These are phyloP conservation scores for Lota lota DNA, from an alignment of 2,113 vertebrate genomes.

Conservation along the genomic window DNA sequence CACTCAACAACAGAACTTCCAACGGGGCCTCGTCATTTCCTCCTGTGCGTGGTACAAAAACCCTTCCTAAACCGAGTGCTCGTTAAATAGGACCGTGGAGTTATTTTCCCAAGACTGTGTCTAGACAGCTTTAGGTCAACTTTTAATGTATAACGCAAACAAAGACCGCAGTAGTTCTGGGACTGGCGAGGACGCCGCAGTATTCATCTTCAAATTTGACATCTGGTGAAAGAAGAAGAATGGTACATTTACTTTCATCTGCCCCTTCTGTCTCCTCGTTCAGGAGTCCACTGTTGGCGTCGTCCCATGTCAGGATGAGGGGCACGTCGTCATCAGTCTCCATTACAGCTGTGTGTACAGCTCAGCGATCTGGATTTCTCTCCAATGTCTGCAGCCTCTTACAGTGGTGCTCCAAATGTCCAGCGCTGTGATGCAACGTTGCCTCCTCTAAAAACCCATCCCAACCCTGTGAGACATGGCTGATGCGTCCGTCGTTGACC, in stretches of 20 bases:
- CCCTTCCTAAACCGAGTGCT: no score
- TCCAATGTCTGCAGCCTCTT: no score
- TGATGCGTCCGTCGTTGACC: no score
- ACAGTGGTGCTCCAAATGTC: not conserved
- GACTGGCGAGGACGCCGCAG: no score
- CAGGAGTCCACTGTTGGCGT: slow-evolving; percentile 72
- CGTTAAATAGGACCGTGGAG: no score
- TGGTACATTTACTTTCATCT: slow-evolving; percentile 81
- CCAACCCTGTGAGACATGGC: no score
- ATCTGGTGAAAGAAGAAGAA: not conserved
- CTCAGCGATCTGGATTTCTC: no score
- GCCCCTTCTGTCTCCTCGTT: slow-evolving; percentile 67
- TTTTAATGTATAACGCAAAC: not conserved
- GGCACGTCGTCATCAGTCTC: slow-evolving; percentile 88
- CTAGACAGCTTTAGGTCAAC: no score
- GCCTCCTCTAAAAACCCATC: no score
- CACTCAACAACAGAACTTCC: slow-evolving; percentile 1
- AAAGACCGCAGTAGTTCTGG: not conserved
- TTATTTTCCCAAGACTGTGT: no score
- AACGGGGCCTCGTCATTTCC: slow-evolving; percentile 13
- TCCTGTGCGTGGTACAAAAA: not conserved
- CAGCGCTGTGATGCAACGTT: not conserved
- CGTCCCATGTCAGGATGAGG: slow-evolving; percentile 91
- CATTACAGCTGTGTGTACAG: slow-evolving; percentile 47
- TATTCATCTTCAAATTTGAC: no score